These are phyloP conservation scores for Micropterix aruncella DNA, from an alignment of 2,888 invertebrate species.

Conservation along the genomic window DNA sequence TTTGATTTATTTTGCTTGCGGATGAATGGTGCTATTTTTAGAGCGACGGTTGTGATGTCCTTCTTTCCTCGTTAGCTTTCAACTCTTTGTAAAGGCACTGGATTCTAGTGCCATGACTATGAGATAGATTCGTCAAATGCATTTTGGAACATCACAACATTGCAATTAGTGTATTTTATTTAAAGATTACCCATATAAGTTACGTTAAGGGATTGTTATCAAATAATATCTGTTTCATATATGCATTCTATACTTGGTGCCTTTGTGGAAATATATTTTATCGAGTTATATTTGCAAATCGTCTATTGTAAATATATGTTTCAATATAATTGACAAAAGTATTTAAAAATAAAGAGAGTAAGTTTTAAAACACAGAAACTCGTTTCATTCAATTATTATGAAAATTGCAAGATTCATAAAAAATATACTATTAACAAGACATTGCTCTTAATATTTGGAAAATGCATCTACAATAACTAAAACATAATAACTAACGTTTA, in stretches of 20 bases:
- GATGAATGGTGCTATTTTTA: constrained; percentile 17
- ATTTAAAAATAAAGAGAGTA: neutral
- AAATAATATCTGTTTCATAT: constrained; percentile 8
- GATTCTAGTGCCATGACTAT: constrained; percentile 36
- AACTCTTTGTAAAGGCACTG: constrained; percentile 38
- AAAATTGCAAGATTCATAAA: neutral
- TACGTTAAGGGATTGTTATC: constrained; percentile 4
- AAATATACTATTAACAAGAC: neutral
- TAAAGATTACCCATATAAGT: constrained; percentile 5
- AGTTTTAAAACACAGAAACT: neutral
- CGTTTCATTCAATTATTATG: neutral
- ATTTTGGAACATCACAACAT: neutral
- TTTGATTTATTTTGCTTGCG: neutral
- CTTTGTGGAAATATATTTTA: constrained; percentile 11
- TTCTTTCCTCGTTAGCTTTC: constrained; percentile 31
- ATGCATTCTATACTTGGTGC: constrained; percentile 11
- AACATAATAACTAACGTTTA: neutral
- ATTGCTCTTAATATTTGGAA: neutral
- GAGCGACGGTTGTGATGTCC: constrained; percentile 39
- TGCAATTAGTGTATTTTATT: constrained; percentile 4
- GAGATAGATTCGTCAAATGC: neutral
- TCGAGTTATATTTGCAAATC: neutral
- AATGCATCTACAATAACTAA: neutral
- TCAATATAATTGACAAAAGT: neutral
- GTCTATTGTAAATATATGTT: neutral